phyloP scores from a whole-genome alignment of 2,797 vertebrate genomes.

The Mormyrus hasselquistii region DNA sequence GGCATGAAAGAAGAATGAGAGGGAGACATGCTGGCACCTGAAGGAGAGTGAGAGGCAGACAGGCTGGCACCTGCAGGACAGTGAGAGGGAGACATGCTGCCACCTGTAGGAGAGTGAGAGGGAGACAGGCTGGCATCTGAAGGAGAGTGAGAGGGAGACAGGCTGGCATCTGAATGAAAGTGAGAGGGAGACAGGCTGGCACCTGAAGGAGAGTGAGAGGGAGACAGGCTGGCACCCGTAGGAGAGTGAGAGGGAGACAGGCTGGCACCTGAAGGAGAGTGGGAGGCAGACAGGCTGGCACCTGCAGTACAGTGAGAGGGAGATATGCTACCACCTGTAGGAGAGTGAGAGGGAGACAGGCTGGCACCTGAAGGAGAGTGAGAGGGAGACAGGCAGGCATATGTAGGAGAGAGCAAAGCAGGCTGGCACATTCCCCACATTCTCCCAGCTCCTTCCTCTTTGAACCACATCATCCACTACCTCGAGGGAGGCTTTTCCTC shows the following conservation, averaged over 20 bases:
- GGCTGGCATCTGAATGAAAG: neutral
- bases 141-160: neutral
- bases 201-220: neutral
- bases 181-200: neutral
- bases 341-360: neutral
- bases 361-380: neutral
- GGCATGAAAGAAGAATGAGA: neutral
- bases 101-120: neutral
- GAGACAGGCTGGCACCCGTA: neutral
- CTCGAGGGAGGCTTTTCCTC: neutral
- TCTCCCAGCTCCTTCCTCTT: neutral
- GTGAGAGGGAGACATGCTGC: neutral
- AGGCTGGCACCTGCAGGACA: neutral
- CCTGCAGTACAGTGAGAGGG: neutral
- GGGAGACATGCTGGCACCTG: neutral
- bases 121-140: neutral
- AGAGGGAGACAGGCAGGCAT: neutral
- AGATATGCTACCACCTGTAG: neutral
- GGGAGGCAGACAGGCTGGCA: neutral
- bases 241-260: neutral
- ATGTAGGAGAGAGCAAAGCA: neutral
- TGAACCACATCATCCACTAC: neutral
- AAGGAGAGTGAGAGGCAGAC: neutral
- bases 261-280: neutral
- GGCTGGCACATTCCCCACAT: neutral